A percentile compares a stretch with the other conserved stretches of the same genome.
phyloP scores from a whole-genome alignment of 2,113 vertebrate genomes.

The Amblyornis subalaris region DNA sequence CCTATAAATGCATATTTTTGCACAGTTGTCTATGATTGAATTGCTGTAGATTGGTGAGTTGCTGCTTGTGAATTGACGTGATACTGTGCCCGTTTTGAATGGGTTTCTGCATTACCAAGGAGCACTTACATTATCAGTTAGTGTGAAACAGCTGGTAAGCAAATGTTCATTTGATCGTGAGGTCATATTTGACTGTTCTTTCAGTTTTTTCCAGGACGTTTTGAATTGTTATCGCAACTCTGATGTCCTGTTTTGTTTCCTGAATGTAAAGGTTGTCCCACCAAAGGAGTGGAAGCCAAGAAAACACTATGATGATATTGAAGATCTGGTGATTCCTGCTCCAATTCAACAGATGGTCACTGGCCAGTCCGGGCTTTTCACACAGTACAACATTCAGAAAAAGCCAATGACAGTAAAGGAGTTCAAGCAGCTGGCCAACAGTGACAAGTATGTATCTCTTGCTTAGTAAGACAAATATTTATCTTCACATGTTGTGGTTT shows the following conservation, averaged over 20 bases:
- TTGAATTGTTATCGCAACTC: neutral
- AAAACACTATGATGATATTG: conserved; percentile 76
- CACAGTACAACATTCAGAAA: conserved; percentile 79
- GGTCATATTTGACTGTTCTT: neutral
- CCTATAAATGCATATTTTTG: neutral
- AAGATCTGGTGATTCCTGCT: conserved; percentile 77
- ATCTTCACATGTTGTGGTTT: neutral
- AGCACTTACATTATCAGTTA: neutral
- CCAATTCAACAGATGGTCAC: conserved; percentile 82
- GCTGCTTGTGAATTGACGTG: neutral
- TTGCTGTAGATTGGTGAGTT: neutral
- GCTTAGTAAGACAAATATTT: neutral
- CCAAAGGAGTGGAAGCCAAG: conserved; percentile 81
- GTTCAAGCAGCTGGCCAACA: conserved; percentile 76
- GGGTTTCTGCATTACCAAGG: neutral
- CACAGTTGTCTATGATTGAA: neutral
- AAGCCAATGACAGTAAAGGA: conserved; percentile 81
- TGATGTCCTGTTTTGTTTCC: neutral
- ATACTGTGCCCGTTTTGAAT: neutral
- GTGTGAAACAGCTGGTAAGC: neutral
- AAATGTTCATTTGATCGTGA: neutral
- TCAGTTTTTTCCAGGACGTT: neutral
- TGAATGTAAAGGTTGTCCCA: conserved; percentile 76
- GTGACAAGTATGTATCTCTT: conserved; percentile 73
- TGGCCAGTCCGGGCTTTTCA: conserved; percentile 77